Evolutionary conservation across 2,888 invertebrate species (phyloP), one percentile per base, ranked within the genome.

Genomic region (Polydrusus pterygomalis): DNA sequence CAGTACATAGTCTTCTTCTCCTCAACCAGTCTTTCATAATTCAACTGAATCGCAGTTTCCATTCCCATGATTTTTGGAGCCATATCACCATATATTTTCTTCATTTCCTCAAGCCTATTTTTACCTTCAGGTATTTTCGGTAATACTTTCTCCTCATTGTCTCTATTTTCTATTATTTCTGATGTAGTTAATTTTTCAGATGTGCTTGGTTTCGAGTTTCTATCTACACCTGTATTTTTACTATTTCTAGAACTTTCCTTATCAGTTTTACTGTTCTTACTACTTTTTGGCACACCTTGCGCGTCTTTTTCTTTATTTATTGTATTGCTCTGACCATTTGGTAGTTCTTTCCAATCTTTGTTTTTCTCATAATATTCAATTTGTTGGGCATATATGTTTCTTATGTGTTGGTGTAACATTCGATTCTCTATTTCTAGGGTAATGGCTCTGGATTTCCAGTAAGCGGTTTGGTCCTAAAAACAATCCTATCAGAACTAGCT

Each of bases 41-140:
- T 90, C 70, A 93, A 89, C 78, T 93, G 91, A 77, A 94, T 84
- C 0, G 92, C 91, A 77, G 92, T 92, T 88, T 95, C 95, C 90
- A 94, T 91, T 0, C 93, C 93, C 78, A 91, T 90, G 81, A 95
- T 92, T 84, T 89, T 91, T 20, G 92, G 89, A 84, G 93, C 91
- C 13, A 89, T 88, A 43, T 89, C 87, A 0, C 94, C 94, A 85
- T 95, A 95, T 17, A 94, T 84, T 73, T 88, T 85, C 79, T 89
- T 87, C 79, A 90, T 88, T 79, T 87, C 87, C 60, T 79, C 79
- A 15, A 78, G 80, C 76, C 87, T 86, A 67, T 88, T 86, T 62
- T 86, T 85, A 6, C 85, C 84, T 82, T 85, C 25, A 77, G 83
- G 81, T 67, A 79, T 70, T 71, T 82, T 79, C 13, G 86, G 84